Evolutionary conservation across 1,140 invertebrate genomes (phyloP).

Genomic region (Drosophila ambigua): DNA sequence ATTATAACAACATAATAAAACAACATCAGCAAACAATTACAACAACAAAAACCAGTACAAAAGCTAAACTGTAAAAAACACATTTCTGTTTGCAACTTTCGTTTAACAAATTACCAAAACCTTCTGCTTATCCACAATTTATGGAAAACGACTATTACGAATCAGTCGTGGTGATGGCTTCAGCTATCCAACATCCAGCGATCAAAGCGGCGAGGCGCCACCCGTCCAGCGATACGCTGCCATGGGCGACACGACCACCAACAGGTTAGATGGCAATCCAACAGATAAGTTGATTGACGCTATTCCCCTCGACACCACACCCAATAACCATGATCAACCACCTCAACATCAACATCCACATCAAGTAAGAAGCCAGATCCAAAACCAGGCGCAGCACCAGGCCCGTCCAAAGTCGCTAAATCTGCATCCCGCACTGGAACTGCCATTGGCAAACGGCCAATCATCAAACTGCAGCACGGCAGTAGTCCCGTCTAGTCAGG

Average conservation of each 20-base stretch:
- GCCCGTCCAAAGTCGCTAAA: conserved; percentile 4
- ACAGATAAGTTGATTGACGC: conserved; percentile 80
- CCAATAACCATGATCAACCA: conserved; percentile 39
- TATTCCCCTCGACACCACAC: conserved; percentile 44
- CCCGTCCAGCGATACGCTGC: conserved; percentile 89
- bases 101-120: conserved; percentile 67
- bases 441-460: conserved; percentile 38
- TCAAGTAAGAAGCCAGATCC: conserved; percentile 51
- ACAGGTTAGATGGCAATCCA: conserved; percentile 86
- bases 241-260: conserved; percentile 91
- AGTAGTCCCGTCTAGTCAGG: conserved; percentile 47
- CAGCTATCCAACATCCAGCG: conserved; percentile 92
- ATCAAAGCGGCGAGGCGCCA: conserved; percentile 86
- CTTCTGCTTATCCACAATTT: conserved; percentile 79
- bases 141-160: conserved; percentile 11
- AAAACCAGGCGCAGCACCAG: not conserved
- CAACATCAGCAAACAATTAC: conserved; percentile 18
- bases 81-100: conserved; percentile 51
- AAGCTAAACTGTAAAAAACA: conserved; percentile 46
- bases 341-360: conserved; percentile 51
- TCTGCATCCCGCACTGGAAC: conserved; percentile 22
- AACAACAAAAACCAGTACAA: conserved; percentile 29
- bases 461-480: conserved; percentile 33
- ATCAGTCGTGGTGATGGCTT: conserved; percentile 95
- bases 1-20: conserved; percentile 49